phyloP scores from a whole-genome alignment of 2,797 vertebrate genomes.

The Propithecus perrieri region DNA sequence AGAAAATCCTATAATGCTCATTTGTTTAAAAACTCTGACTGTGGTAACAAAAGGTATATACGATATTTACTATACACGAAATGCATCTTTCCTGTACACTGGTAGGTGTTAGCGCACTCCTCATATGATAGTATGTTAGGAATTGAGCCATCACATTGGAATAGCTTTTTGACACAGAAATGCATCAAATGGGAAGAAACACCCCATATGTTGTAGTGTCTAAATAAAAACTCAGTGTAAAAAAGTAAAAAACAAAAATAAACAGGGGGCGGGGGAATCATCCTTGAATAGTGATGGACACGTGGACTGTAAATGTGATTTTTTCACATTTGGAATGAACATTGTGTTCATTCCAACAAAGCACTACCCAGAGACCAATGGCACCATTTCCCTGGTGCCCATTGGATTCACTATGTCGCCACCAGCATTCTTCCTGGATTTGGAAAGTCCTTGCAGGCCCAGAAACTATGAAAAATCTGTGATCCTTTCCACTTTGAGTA shows the following conservation, averaged over 20 bases:
- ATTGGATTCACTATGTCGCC: constrained; percentile 52
- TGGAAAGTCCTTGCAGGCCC: constrained; percentile 61
- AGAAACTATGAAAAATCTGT: constrained; percentile 23
- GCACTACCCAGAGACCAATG: constrained; percentile 25
- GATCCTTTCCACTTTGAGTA: constrained; percentile 31
- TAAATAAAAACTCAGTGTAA: constrained; percentile 80
- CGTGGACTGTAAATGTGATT: background rate
- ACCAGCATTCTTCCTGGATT: constrained; percentile 61
- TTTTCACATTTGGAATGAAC: too few relatives aligned
- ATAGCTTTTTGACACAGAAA: constrained; percentile 64
- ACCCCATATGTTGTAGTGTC: constrained; percentile 53
- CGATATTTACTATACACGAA: constrained; percentile 80
- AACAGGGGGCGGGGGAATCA: constrained; percentile 48
- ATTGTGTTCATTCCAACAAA: constrained; percentile 67
- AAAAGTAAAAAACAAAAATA: constrained; percentile 77
- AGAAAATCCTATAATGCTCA: constrained; percentile 78
- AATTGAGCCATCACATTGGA: constrained; percentile 49
- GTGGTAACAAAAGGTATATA: constrained; percentile 83
- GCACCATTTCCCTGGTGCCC: background rate
- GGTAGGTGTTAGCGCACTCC: constrained; percentile 75
- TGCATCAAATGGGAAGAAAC: constrained; percentile 51
- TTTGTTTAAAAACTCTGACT: constrained; percentile 72
- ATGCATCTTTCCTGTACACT: constrained; percentile 82
- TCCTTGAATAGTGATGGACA: constrained; percentile 75
- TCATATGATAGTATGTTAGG: constrained; percentile 60